Percentiles rank a stretch among this genome's conserved stretches.
phyloP scores from a whole-genome alignment of 2,797 vertebrate species.

The Chlorospingus flavigularis region DNA sequence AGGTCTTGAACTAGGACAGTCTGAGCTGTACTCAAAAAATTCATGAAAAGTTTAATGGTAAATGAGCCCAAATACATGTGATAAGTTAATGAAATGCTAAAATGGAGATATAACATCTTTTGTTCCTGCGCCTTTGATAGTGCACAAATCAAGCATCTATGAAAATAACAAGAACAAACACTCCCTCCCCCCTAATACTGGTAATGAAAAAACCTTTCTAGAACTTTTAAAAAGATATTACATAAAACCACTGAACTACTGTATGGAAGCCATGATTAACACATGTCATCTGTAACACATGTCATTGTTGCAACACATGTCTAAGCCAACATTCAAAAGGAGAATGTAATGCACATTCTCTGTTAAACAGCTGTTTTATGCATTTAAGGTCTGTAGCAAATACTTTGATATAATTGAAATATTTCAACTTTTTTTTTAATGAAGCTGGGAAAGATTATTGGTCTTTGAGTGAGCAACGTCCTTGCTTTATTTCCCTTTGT shows the following conservation, averaged over 20 bases:
- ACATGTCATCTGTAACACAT: fast-evolving
- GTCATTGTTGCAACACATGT: neutral
- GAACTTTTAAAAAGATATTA: neutral
- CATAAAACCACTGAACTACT: neutral
- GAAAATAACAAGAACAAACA: neutral
- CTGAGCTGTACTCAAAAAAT: neutral
- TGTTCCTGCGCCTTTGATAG: neutral
- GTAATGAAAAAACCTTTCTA: neutral
- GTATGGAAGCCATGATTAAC: neutral
- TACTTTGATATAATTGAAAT: neutral
- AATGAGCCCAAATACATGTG: neutral
- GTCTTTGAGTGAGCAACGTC: neutral
- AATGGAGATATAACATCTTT: neutral
- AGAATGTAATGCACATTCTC: neutral
- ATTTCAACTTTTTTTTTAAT: neutral
- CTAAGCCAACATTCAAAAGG: neutral
- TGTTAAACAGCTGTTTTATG: neutral
- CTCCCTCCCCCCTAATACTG: neutral
- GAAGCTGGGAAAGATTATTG: neutral
- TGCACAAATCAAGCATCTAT: neutral
- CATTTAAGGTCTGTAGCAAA: neutral
- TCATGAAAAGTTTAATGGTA: neutral
- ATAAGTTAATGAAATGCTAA: neutral
- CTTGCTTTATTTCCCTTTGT: neutral
- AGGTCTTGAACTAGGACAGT: neutral